Base-by-base conservation (phyloP, 2,797 vertebrate species). In the Psittacula derbiana region DNA sequence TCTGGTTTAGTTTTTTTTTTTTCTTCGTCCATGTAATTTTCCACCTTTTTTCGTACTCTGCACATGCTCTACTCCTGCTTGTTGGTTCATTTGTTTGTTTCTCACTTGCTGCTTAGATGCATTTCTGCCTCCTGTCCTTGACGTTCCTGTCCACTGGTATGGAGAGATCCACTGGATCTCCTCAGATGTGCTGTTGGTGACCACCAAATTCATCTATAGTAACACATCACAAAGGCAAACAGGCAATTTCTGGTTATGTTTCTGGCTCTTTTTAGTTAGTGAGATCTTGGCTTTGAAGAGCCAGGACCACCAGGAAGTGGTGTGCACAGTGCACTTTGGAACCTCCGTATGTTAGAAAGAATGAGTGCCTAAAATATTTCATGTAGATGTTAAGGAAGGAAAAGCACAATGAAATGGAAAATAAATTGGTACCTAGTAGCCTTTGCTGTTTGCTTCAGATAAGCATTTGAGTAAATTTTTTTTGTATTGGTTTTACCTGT, bases 61-160 rank as follows among this genome's bases (percentile, higher is more conserved):
- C 6, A 10, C 4, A 3, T n/a, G 8, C 36, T 41, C 92, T 72
- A 12, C 4, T 86, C 4, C 24, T 80, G 12, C 15, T 27, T 79
- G 9, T 40, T 58, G 12, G 2, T 2, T 7, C 31, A 16, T 44
- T 55, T 27, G 21, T 23, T 52, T 28, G n/a, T 16, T 7, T 0
- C 9, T 88, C 8, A 1, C 5, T 67, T 58, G n/a, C 46, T 33
- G 6, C 31, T 90, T 12, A 70, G 25, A 33, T 81, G 16, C 28
- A 9, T 91, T 79, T 87, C 72, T 91, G 44, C 33, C 3, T 85
- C 16, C 11, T 74, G 27, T 21, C 27, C 13, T 49, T 5, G 3
- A 2, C 0, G 0, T 46, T 79, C 12, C 33, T 52, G 2, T 52
- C 36, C 12, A 3, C 4, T 61, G 47, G 20, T 33, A 23, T 80